phyloP scores from a whole-genome alignment of 2,113 vertebrate species.

The Thunnus maccoyii region DNA sequence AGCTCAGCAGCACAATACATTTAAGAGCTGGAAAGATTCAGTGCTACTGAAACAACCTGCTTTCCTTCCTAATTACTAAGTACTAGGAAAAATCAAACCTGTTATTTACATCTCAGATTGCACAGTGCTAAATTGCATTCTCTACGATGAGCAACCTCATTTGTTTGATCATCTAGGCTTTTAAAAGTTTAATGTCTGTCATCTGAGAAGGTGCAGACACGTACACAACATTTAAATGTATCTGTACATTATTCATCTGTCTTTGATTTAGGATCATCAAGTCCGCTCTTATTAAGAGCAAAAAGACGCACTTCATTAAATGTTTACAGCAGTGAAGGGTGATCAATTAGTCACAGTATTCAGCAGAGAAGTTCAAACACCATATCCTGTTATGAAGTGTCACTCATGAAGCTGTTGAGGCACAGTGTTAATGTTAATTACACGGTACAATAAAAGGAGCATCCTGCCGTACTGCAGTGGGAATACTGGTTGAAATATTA shows the following conservation, averaged over 20 bases:
- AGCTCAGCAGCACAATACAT: not conserved
- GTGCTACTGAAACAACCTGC: not conserved
- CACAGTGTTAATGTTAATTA: constrained; percentile 18
- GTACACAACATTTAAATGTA: not conserved
- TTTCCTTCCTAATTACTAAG: not conserved
- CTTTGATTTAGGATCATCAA: constrained; percentile 2
- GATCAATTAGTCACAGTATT: constrained; percentile 30
- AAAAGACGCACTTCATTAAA: constrained; percentile 26
- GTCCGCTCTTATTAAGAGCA: not conserved
- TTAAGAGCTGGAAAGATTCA: not conserved
- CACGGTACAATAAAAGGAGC: not conserved
- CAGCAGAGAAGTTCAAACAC: not conserved
- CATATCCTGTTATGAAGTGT: constrained; percentile 22
- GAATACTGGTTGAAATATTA: constrained; percentile 11
- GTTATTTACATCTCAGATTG: not conserved
- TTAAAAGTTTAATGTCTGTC: constrained; percentile 28
- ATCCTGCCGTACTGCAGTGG: not conserved
- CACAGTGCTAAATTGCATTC: not conserved
- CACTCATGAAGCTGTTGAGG: constrained; percentile 22
- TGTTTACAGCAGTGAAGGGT: constrained; percentile 12
- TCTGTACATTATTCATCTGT: constrained; percentile 27
- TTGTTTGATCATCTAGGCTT: constrained; percentile 10
- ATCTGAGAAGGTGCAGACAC: constrained; percentile 7
- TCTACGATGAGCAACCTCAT: not conserved
- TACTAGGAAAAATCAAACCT: not conserved